Percentiles rank a stretch among this genome's conserved stretches.
These are phyloP conservation scores for Lymantria dispar DNA, from an alignment of 2,888 invertebrate species.

Conservation along the genomic window DNA sequence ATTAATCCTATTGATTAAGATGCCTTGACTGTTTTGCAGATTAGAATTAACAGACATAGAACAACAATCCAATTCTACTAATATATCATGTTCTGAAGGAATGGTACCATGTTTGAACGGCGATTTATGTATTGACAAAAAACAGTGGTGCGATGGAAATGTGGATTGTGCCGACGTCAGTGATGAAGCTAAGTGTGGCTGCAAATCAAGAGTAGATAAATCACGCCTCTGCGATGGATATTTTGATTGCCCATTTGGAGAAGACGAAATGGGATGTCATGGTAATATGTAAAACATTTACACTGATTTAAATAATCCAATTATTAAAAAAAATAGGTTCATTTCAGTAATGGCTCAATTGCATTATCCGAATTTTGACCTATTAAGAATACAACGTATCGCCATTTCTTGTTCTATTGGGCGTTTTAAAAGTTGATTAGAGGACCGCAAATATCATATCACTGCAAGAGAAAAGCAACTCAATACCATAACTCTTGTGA, in stretches of 20 bases:
- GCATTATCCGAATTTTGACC: no score
- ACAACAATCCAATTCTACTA: slow-evolving; percentile 9
- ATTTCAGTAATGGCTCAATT: no score
- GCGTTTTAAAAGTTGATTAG: no score
- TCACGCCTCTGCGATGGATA: slow-evolving; percentile 90
- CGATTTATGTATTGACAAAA: slow-evolving; percentile 78
- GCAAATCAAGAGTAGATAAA: slow-evolving; percentile 85
- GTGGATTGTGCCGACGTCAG: slow-evolving; percentile 90
- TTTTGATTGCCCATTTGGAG: slow-evolving; percentile 90
- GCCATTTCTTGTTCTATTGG: no score
- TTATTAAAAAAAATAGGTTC: no score
- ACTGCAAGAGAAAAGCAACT: no score
- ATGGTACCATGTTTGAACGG: slow-evolving; percentile 53
- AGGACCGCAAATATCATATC: no score
- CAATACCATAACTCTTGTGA: no score
- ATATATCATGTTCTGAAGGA: slow-evolving; percentile 51
- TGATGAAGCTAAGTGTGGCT: slow-evolving; percentile 89
- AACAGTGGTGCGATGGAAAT: slow-evolving; percentile 87
- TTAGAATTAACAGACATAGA: slow-evolving; percentile 25
- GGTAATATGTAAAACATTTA: slow-evolving; percentile 68
- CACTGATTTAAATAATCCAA: no score
- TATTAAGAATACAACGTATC: no score
- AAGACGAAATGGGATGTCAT: slow-evolving; percentile 91
- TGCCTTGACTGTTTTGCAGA: slow-evolving; percentile 23
- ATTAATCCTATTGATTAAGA: no score